These are phyloP conservation scores for Embidobia sp. DNA, from an alignment of 2,888 invertebrate species.

Conservation along the genomic window DNA sequence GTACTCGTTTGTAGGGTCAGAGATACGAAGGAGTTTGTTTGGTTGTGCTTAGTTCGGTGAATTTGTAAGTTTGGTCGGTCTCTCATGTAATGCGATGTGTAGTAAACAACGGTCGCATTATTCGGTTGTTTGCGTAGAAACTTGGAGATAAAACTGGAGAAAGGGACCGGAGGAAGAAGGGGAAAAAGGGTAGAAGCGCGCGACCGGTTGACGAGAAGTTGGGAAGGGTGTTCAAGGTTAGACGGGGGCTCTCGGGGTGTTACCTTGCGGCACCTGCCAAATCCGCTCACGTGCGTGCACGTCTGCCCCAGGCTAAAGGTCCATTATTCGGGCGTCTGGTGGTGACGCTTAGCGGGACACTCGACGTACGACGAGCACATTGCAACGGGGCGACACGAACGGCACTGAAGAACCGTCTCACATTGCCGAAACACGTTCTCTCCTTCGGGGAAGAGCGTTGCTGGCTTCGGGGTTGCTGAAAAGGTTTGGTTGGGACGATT, in stretches of 20 bases:
- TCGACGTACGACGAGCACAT: conserved; percentile 43
- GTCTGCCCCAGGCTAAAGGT: conserved; percentile 45
- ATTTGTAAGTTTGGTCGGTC: too few relatives aligned
- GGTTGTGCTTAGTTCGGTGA: too few relatives aligned
- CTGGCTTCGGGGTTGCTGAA: conserved; percentile 59
- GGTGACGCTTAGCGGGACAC: conserved; percentile 9
- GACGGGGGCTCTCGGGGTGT: conserved; percentile 1
- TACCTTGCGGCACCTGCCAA: conserved; percentile 67
- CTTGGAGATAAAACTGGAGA: too few relatives aligned
- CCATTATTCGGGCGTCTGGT: conserved; percentile 55
- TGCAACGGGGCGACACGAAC: conserved; percentile 58
- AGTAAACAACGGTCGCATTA: too few relatives aligned
- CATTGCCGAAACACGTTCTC: conserved; percentile 60
- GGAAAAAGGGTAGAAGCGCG: too few relatives aligned
- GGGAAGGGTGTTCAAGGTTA: conserved; percentile 34
- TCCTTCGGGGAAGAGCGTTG: conserved; percentile 36
- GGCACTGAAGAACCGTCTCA: conserved; percentile 55
- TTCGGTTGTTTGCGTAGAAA: too few relatives aligned
- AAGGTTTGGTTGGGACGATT: conserved; percentile 64
- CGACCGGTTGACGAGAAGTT: too few relatives aligned
- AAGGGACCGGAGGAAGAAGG: too few relatives aligned
- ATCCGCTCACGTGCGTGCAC: conserved; percentile 64
- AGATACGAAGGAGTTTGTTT: too few relatives aligned
- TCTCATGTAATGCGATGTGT: too few relatives aligned
- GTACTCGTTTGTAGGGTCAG: too few relatives aligned